Evolutionary conservation across 2,113 vertebrate species (phyloP), one percentile per base, ranked within the genome.

Genomic region (Oncorhynchus clarkii): DNA sequence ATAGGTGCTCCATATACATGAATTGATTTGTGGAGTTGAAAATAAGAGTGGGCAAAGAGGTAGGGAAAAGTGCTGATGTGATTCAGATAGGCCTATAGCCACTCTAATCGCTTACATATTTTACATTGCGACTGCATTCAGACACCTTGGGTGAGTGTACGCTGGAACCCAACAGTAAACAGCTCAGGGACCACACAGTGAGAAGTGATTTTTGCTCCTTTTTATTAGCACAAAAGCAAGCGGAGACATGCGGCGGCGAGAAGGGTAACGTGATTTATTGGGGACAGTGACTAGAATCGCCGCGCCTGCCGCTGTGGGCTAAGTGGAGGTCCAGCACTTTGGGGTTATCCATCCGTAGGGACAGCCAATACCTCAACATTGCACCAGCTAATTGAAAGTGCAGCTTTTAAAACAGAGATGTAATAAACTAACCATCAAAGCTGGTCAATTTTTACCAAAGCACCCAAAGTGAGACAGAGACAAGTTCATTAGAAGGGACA

Each of bases 181-280:
- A 77, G 77, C 72, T 69, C 74, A 88, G 20, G 73, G 60, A 92
- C 72, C 86, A 85, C 84, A 87, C 73, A 1, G 78, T 48, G 59
- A 73, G 81, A 87, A 87, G 85, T 88, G 82, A 86, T 84, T 89
- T 92, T 85, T 83, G 62, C 81, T 76, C 87, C 90, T 93, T 54
- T 94, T 94, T 94, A 95, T 95, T 93, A 81, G 75, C 80, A 84
- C 71, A 84, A 86, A 54, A 91, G 82, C 85, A 83, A 75, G 84
- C 78, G 69, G 74, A 85, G 88, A 74, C 77, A 77, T 76, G 79
- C 70, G 24, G 78, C 29, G n/a, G 59, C 7, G 59, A 62, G 59
- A n/a, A 62, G 59, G 59, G 59, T 22, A 22, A 22, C 59, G 5
- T n/a, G 59, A 62, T 54, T 54, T 54, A 54, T 54, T 54, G 12